A percentile compares a stretch with the other conserved stretches of the same genome.
These are phyloP conservation scores for human (Homo sapiens) DNA, from an alignment of 2,113 vertebrate genomes.

Conservation along the genomic window GRCh38 chr6:134415501-134416000, in stretches of 20 bases:
- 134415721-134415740: accelerated
- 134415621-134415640: background rate
- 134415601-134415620: background rate
- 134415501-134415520: background rate
- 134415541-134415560: slow-evolving; percentile 11
- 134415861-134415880: background rate
- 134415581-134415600: background rate
- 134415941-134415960: slow-evolving; percentile 53
- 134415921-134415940: background rate
- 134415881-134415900: background rate
- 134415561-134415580: background rate
- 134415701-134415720: accelerated
- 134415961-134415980: background rate
- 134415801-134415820: background rate
- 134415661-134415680: background rate
- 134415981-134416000: slow-evolving; percentile 28
- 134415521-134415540: background rate
- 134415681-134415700: background rate
- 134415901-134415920: background rate
- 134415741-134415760: accelerated
- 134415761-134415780: background rate
- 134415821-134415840: background rate
- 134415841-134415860: background rate
- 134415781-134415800: background rate
- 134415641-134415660: background rate